Percentiles rank a stretch among this genome's conserved stretches.
Conservation (phyloP, 92 coral and sea anemone genomes). For the Porites lobata region DNA sequence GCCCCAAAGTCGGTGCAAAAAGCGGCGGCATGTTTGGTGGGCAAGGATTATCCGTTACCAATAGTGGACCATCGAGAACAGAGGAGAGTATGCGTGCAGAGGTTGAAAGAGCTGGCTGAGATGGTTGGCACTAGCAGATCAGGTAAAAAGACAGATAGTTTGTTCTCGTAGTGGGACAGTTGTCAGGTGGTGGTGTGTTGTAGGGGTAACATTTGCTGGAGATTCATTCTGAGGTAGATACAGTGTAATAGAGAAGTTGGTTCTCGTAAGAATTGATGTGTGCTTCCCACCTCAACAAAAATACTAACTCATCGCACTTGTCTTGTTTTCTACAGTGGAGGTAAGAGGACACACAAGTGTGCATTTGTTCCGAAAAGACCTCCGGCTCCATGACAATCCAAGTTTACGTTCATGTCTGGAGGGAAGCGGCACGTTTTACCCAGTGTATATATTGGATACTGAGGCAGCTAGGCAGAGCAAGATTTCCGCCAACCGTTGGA, state of each 20-base stretch:
- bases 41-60: conserved; percentile 77
- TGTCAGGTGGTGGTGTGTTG: not conserved
- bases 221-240: no score
- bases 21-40: conserved; percentile 28
- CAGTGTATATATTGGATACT: conserved; percentile 80
- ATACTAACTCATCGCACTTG: not conserved
- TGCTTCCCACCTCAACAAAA: not conserved
- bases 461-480: conserved; percentile 64
- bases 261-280: no score
- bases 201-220: no score
- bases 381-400: conserved; percentile 93
- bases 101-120: conserved; percentile 55
- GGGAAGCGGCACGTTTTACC: conserved; percentile 75
- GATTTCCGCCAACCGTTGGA: conserved; percentile 82
- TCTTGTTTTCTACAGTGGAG: conserved; percentile 8
- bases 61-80: conserved; percentile 70
- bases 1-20: conserved; percentile 61
- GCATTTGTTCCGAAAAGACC: conserved; percentile 92
- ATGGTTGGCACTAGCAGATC: not conserved
- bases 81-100: conserved; percentile 57
- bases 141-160: not conserved
- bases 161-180: not conserved
- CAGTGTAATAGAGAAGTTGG: not conserved
- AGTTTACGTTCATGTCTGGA: conserved; percentile 72
- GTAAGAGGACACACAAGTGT: conserved; percentile 59